phyloP scores from a whole-genome alignment of 2,797 vertebrate genomes.

The Hydrophis major region DNA sequence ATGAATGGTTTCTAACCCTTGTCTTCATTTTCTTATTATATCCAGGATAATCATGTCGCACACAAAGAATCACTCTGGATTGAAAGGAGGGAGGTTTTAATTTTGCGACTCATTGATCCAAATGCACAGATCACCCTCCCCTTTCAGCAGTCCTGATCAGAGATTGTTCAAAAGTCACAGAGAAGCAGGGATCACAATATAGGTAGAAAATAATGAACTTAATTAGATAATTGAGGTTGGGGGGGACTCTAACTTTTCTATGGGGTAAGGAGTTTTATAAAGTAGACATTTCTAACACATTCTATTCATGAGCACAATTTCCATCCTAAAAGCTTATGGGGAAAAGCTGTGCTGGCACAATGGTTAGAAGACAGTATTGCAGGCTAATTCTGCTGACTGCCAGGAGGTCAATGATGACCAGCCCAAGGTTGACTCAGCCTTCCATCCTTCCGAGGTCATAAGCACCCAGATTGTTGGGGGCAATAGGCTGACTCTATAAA shows the following conservation, averaged over 20 bases:
- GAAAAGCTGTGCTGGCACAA: not conserved
- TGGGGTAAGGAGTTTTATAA: not conserved
- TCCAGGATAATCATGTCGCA: not conserved
- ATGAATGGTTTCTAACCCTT: not conserved
- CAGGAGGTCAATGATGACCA: not conserved
- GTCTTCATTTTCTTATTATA: not conserved
- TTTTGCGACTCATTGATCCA: not conserved
- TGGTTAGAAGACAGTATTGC: not conserved
- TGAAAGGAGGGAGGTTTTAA: not conserved
- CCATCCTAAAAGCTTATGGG: not conserved
- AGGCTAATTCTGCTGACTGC: not conserved
- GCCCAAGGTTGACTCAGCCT: not conserved
- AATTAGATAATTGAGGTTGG: not conserved
- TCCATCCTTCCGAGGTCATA: not conserved
- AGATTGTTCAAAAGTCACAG: not conserved
- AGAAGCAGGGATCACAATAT: not conserved
- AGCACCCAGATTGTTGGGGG: not conserved
- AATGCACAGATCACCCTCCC: not conserved
- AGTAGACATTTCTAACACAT: not conserved
- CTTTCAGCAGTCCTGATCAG: not conserved
- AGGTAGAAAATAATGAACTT: not conserved
- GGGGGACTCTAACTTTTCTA: not conserved
- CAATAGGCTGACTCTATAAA: not conserved
- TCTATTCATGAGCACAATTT: not conserved
- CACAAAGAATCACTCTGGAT: not conserved